Evolutionary conservation across 2,113 vertebrate genomes (phyloP).

Genomic region (Petrocephalus microphthalmus): DNA sequence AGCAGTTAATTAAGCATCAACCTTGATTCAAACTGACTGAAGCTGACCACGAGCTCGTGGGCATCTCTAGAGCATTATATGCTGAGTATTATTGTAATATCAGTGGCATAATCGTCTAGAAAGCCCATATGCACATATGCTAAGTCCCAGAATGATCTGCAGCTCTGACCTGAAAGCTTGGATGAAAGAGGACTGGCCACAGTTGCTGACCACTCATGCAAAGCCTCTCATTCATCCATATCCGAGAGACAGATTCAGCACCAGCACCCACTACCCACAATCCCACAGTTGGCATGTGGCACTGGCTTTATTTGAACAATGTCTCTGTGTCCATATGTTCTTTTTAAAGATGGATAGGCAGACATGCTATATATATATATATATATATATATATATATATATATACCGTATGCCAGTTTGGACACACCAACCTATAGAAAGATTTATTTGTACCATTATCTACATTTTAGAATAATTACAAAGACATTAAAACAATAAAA

Average conservation of each 20-base stretch:
- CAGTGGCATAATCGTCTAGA: background rate
- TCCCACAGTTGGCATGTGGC: background rate
- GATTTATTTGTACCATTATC: background rate
- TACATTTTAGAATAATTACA: background rate
- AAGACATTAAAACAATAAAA: background rate
- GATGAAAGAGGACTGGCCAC: background rate
- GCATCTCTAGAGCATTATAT: constrained; percentile 17
- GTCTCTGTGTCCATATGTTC: background rate
- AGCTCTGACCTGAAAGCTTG: background rate
- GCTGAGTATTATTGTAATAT: constrained; percentile 19
- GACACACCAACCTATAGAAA: background rate
- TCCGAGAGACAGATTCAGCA: background rate
- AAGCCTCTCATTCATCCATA: background rate
- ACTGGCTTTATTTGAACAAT: background rate
- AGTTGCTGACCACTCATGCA: background rate
- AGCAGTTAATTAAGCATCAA: background rate
- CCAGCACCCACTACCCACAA: background rate
- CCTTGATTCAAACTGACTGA: background rate
- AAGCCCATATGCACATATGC: constrained; percentile 17
- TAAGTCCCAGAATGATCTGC: background rate
- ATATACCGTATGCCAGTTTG: background rate
- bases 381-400: too few relatives aligned
- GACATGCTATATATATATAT: background rate
- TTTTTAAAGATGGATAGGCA: background rate
- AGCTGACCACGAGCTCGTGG: background rate